Evolutionary conservation across 2,888 invertebrate species (phyloP).

Genomic region (Drosophila antonietae): DNA sequence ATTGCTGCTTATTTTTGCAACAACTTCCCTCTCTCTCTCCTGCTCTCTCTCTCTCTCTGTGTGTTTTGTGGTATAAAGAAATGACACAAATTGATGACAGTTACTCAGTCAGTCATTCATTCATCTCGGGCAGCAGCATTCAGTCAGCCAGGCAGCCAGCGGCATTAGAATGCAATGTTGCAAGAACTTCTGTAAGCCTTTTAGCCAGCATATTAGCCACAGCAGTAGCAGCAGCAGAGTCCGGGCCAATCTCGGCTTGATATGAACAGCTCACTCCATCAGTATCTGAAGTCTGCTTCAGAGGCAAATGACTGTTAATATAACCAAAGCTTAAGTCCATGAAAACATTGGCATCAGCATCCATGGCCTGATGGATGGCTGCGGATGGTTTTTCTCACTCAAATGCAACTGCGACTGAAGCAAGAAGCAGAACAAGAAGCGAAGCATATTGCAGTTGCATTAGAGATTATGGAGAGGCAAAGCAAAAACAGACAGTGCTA

Average conservation of each 20-base stretch:
- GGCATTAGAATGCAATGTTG: conserved; percentile 35
- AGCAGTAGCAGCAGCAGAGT: background rate
- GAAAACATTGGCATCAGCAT: conserved; percentile 13
- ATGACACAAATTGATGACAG: conserved; percentile 73
- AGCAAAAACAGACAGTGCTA: background rate
- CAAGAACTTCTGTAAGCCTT: conserved; percentile 41
- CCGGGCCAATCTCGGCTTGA: background rate
- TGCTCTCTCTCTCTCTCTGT: background rate
- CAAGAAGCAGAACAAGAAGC: conserved; percentile 3
- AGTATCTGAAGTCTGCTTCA: conserved; percentile 3
- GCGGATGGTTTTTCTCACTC: background rate
- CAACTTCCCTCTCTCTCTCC: background rate
- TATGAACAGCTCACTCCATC: conserved; percentile 11
- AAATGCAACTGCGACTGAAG: background rate
- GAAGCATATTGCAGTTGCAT: background rate
- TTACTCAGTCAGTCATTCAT: conserved; percentile 34
- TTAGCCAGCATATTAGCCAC: conserved; percentile 47
- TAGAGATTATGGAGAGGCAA: background rate
- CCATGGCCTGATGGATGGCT: conserved; percentile 37
- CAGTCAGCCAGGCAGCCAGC: background rate
- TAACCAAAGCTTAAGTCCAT: conserved; percentile 12
- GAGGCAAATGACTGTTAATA: conserved; percentile 23
- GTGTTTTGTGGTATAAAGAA: conserved; percentile 44
- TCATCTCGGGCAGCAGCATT: background rate
- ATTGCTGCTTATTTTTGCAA: conserved; percentile 8